Percentiles rank a stretch among this genome's conserved stretches.
Conservation (phyloP, 2,797 vertebrate species). For the Acropternis orthonyx region DNA sequence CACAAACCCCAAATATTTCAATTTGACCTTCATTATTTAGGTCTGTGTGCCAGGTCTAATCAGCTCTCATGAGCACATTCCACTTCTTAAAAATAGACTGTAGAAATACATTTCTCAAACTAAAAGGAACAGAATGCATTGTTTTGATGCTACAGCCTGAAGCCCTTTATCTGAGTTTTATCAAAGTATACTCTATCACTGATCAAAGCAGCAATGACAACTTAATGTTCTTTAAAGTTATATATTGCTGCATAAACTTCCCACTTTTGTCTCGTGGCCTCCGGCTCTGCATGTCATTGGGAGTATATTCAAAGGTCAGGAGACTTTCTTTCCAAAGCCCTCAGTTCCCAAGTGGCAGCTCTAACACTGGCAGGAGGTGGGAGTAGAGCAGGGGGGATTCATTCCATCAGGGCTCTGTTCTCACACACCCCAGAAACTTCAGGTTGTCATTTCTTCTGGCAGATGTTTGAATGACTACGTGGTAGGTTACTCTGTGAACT, state of each 20-base stretch:
- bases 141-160: conserved; percentile 63
- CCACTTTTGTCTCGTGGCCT: conserved; percentile 48
- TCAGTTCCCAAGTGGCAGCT: neutral
- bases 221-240: conserved; percentile 63
- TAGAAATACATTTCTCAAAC: conserved; percentile 55
- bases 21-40: conserved; percentile 62
- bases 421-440: neutral
- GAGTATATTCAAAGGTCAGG: conserved; percentile 50
- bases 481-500: neutral
- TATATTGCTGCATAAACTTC: conserved; percentile 50
- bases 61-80: conserved; percentile 29
- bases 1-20: neutral
- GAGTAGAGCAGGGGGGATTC: neutral
- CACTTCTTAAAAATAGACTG: conserved; percentile 33
- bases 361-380: neutral
- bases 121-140: conserved; percentile 17
- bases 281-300: conserved; percentile 39
- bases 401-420: neutral
- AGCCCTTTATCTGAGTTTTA: conserved; percentile 62
- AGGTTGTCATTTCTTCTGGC: neutral
- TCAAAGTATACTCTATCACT: conserved; percentile 51
- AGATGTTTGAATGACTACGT: neutral
- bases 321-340: neutral
- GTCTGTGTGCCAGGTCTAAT: conserved; percentile 49
- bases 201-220: conserved; percentile 70